phyloP scores from a whole-genome alignment of 2,888 invertebrate genomes.

The Ormyrus nitidulus region DNA sequence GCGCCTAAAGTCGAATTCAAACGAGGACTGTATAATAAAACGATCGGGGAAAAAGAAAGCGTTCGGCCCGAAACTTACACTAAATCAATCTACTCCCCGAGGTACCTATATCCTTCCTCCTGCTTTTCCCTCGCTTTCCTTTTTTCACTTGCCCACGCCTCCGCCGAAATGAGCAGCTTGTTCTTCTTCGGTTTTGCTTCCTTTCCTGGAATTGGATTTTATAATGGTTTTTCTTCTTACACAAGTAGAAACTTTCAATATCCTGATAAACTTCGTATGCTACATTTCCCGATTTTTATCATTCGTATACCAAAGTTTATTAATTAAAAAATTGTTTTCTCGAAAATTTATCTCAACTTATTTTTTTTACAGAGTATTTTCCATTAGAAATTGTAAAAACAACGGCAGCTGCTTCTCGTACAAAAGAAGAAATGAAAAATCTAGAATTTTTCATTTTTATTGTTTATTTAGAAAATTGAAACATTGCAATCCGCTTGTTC shows the following conservation, averaged over 20 bases:
- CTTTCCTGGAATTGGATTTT: constrained; percentile 17
- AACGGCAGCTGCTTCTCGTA: no score
- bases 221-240: not conserved
- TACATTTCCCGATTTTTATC: no score
- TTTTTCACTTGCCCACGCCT: constrained; percentile 41
- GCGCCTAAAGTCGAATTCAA: constrained; percentile 60
- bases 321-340: no score
- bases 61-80: constrained; percentile 26
- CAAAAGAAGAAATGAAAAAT: no score
- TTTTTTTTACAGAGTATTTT: no score
- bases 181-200: not conserved
- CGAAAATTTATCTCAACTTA: no score
- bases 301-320: no score
- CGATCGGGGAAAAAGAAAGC: constrained; percentile 58
- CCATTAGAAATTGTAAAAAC: no score
- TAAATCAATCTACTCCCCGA: constrained; percentile 51
- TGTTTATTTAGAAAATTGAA: no score
- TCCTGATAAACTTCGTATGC: no score
- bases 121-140: constrained; percentile 42
- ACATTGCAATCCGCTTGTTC: no score
- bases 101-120: constrained; percentile 36
- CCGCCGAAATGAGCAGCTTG: constrained; percentile 34
- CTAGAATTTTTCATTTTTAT: no score
- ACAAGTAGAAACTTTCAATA: not conserved
- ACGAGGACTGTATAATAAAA: constrained; percentile 62